Evolutionary conservation across 2,888 invertebrate species (phyloP), one percentile per base, ranked within the genome.

Genomic region (Pardosa pseudoannulata): DNA sequence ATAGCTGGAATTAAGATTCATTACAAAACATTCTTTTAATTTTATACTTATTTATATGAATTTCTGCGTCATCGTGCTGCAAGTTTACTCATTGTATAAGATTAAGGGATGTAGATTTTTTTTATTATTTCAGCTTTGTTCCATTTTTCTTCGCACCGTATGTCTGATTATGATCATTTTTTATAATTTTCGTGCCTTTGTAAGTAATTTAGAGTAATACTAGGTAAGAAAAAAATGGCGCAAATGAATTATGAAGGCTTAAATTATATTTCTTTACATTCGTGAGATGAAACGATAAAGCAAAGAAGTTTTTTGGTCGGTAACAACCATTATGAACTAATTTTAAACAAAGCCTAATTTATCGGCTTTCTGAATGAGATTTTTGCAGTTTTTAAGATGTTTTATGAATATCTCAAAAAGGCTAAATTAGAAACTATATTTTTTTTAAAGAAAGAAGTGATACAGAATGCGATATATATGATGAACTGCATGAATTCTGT

Each of bases 1-100:
- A 56, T 56, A 56, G 23, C 23, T 6, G 23, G 56, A 56, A 56
- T 56, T 56, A 56, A 56, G 56, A 56, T 56, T 23, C 56, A 23
- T 56, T 56, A 56, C 56, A 46, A 56, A 23, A 23, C 23, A 56
- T 3, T 23, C 56, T 56, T 56, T 56, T 56, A 56, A 56, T 23
- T 56, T 56, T 56, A 46, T 46, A 11, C 41, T 13, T 16, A 46
- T 6, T 46, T 46, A 46, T 46, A 46, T 36, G 36, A 36, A 46
- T 46, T 46, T 16, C 41, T 16, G 13, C 41, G 41, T 13, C 16
- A 46, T 46, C 41, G 41, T 46, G 16, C 16, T 16, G 2, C 16
- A 46, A 13, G 16, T 13, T 46, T 46, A n/a, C n/a, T n/a, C n/a
- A n/a, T 46, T 46, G 41, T 11, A 11, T 46, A 46, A 36, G 36